Evolutionary conservation across 2,113 vertebrate genomes (phyloP).

Genomic region (Phaethon lepturus): DNA sequence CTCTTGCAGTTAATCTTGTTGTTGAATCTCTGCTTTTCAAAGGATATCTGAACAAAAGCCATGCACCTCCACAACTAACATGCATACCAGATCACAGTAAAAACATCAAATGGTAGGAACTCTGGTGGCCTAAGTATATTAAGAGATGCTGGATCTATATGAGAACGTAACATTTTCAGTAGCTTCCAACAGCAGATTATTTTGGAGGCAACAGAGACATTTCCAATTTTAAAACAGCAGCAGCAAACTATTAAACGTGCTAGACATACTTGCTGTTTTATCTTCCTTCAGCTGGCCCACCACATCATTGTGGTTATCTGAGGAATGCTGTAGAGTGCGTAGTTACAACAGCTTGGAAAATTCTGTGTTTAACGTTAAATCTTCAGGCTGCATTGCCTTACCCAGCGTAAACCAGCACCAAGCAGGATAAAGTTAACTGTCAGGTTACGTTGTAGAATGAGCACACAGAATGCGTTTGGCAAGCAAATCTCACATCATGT

Average conservation of each 20-base stretch:
- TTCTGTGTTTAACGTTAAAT: neutral
- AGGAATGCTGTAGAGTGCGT: neutral
- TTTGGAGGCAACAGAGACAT: neutral
- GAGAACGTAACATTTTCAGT: neutral
- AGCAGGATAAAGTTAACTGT: neutral
- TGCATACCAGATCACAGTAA: neutral
- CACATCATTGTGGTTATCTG: neutral
- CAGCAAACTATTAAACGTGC: neutral
- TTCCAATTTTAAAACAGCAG: neutral
- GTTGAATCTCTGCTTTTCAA: neutral
- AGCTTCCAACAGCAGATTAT: neutral
- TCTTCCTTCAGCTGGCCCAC: neutral
- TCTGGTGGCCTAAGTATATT: neutral
- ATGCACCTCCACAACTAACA: neutral
- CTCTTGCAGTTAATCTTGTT: neutral
- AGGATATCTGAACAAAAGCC: neutral
- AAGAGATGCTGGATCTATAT: neutral
- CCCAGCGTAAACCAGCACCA: neutral
- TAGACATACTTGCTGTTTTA: neutral
- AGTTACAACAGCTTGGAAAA: neutral
- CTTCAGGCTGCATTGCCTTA: neutral
- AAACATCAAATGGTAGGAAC: neutral
- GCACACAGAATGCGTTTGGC: neutral
- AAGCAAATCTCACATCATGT: conserved; percentile 48
- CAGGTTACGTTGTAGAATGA: conserved; percentile 8